A percentile compares a stretch with the other conserved stretches of the same genome.
Conservation (phyloP, 1,140 invertebrate genomes). For the Bombus turneri region DNA sequence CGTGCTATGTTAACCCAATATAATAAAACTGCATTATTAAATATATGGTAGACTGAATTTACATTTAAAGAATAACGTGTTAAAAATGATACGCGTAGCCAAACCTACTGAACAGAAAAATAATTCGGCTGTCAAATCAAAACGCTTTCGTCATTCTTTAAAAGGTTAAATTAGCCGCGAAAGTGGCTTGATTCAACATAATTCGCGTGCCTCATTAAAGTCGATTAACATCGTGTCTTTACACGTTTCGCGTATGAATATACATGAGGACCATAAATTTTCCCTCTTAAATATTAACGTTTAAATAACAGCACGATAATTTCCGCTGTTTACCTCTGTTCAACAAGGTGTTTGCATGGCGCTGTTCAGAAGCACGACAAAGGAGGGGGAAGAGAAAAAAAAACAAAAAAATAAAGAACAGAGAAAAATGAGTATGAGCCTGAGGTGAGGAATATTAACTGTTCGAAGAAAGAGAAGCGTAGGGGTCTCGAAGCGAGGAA, state of each 20-base stretch:
- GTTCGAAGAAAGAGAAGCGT: neutral
- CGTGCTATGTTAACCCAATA: neutral
- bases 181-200: neutral
- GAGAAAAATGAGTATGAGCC: neutral
- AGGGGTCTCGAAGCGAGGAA: slow-evolving; percentile 14
- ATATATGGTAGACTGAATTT: neutral
- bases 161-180: neutral
- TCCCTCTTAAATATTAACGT: slow-evolving; percentile 9
- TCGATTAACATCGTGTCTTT: slow-evolving; percentile 29
- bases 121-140: neutral
- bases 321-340: slow-evolving; percentile 11
- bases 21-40: neutral
- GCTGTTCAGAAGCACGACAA: neutral
- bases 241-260: slow-evolving; percentile 26
- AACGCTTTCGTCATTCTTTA: neutral
- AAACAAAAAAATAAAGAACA: neutral
- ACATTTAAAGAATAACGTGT: neutral
- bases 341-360: slow-evolving; percentile 5
- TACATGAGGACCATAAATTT: slow-evolving; percentile 44
- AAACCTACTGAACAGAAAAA: neutral
- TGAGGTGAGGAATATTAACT: neutral
- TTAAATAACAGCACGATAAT: slow-evolving; percentile 22
- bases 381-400: neutral
- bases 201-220: slow-evolving; percentile 21
- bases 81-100: neutral